Evolutionary conservation across 2,797 vertebrate species (phyloP).

Genomic region (Enteromius radiatus): DNA sequence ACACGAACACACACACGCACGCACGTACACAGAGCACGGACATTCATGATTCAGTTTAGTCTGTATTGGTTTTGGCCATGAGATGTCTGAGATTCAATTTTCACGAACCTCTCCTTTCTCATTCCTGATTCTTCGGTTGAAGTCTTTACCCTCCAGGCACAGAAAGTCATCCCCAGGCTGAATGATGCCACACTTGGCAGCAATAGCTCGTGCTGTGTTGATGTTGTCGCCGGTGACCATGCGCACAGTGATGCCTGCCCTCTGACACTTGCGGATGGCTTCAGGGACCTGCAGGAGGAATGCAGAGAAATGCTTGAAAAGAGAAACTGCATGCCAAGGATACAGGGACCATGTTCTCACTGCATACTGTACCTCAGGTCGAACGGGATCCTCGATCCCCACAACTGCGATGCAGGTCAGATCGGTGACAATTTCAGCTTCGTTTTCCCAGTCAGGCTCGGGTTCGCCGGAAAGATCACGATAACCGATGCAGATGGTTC

Average conservation of each 20-base stretch:
- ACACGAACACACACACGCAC: slow-evolving; percentile 13
- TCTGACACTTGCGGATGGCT: slow-evolving; percentile 90
- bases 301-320: not conserved
- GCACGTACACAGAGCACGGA: slow-evolving; percentile 11
- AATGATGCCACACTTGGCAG: slow-evolving; percentile 90
- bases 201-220: slow-evolving; percentile 90
- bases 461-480: slow-evolving; percentile 81
- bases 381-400: slow-evolving; percentile 92
- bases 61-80: not conserved
- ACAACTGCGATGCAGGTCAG: slow-evolving; percentile 88
- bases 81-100: slow-evolving; percentile 6
- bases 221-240: slow-evolving; percentile 96
- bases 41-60: slow-evolving; percentile 17
- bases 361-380: slow-evolving; percentile 83
- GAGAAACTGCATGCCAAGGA: not conserved
- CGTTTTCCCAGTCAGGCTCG: slow-evolving; percentile 90
- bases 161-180: slow-evolving; percentile 90
- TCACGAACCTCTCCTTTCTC: slow-evolving; percentile 89
- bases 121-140: slow-evolving; percentile 90
- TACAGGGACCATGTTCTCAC: not conserved
- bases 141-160: slow-evolving; percentile 91
- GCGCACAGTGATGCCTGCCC: slow-evolving; percentile 90
- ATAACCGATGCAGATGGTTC: slow-evolving; percentile 90
- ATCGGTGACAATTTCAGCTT: slow-evolving; percentile 84
- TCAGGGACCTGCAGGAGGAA: slow-evolving; percentile 81